Evolutionary conservation across 2,888 invertebrate species (phyloP).

Genomic region (Trachelus stipa): DNA sequence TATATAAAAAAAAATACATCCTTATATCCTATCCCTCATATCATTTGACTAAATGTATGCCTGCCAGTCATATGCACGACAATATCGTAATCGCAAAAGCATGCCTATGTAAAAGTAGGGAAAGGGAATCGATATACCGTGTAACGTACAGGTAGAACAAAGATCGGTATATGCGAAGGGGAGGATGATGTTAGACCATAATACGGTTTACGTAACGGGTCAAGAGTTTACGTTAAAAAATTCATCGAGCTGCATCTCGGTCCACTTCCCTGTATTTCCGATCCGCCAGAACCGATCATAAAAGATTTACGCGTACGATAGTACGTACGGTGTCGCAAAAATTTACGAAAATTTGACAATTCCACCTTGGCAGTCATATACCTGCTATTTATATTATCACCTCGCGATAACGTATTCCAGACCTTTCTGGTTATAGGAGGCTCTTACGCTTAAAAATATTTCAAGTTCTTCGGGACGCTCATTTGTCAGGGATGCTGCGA

Average conservation of each 20-base stretch:
- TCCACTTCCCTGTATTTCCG: not conserved
- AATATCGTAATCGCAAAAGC: not conserved
- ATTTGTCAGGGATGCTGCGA: not conserved
- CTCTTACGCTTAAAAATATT: not conserved
- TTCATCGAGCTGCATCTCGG: not conserved
- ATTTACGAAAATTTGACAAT: not conserved
- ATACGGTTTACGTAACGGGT: not conserved
- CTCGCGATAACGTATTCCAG: not conserved
- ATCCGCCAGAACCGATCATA: not conserved
- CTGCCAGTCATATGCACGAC: not conserved
- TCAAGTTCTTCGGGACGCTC: not conserved
- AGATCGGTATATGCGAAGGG: not conserved
- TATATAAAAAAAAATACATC: not conserved
- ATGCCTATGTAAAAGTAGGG: too few species aligned
- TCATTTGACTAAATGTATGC: not conserved
- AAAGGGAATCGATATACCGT: not conserved
- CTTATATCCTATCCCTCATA: not conserved
- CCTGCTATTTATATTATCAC: not conserved
- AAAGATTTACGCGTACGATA: not conserved
- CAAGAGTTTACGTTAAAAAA: not conserved
- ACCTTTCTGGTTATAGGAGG: not conserved
- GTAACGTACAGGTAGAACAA: not conserved
- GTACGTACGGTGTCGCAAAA: not conserved
- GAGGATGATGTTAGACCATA: not conserved
- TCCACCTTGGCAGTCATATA: too few species aligned